Evolutionary conservation across 2,888 invertebrate species (phyloP).

Genomic region (Leucophenga maculata): DNA sequence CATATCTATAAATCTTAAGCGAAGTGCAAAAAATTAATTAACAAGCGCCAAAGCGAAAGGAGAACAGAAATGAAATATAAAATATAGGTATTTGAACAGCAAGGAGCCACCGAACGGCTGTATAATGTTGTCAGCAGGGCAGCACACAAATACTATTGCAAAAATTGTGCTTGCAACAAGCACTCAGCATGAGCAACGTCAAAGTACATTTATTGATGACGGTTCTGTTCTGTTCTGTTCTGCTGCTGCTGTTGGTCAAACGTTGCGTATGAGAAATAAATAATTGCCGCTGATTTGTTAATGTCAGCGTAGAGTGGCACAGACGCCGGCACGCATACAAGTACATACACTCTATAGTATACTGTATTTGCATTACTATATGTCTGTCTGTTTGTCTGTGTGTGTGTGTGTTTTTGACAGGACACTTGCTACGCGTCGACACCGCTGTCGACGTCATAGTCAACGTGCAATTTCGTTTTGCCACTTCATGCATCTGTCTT

Average conservation of each 20-base stretch:
- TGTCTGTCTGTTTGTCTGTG: background rate
- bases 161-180: background rate
- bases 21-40: slow-evolving; percentile 44
- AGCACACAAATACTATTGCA: background rate
- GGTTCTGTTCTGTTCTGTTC: background rate
- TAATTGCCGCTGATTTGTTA: slow-evolving; percentile 60
- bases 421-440: background rate
- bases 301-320: slow-evolving; percentile 45
- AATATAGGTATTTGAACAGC: background rate
- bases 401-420: background rate
- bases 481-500: slow-evolving; percentile 64
- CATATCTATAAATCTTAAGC: slow-evolving; percentile 20
- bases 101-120: background rate
- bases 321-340: too few species aligned
- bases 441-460: slow-evolving; percentile 41
- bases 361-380: background rate
- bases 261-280: slow-evolving; percentile 41
- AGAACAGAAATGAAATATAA: background rate
- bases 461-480: slow-evolving; percentile 47
- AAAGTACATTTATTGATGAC: background rate
- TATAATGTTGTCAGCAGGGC: background rate
- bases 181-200: background rate
- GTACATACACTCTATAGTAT: too few species aligned
- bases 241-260: too few species aligned
- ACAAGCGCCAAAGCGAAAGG: slow-evolving; percentile 13